Evolutionary conservation across 2,797 vertebrate species (phyloP), one percentile per base, ranked within the genome.

Genomic region (Salarias fasciatus): DNA sequence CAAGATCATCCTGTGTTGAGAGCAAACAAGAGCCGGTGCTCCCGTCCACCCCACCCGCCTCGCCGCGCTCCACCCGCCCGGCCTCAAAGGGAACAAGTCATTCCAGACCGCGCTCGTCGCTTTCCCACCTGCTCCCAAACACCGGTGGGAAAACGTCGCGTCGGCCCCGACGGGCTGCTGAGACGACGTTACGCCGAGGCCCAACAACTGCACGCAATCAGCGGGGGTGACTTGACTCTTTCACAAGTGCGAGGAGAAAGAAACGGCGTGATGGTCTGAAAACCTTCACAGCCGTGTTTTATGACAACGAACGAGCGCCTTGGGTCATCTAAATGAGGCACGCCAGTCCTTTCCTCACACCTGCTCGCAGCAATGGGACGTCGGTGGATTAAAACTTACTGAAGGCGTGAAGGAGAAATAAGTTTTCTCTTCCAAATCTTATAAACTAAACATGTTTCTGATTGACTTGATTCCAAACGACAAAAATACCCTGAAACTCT

Each of bases 1-100:
- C 84, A 82, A 89, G 87, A 91, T 93, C 89, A 88, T 91, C 90
- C 85, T 85, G 65, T 46, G 80, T 80, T 60, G 72, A 84, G 81
- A 87, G 84, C 89, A 93, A 92, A 93, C 85, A 91, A 64, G 66
- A n/a, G n/a, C n/a, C n/a, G n/a, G n/a, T 24, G 18, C 18, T 24
- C 6, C 15, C 79, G 58, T 69, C 64, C 37, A 28, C 44, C 11
- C 9, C 31, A n/a, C 15, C 41, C n/a, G 2, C 33, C 33, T 18
- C 24, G 18, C 18, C 18, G 2, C 33, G 6, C 38, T 11, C 11
- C n/a, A 2, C n/a, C 33, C 35, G 33, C 10, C 7, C 33, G n/a
- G 69, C 62, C 45, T 45, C 53, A 77, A 80, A 66, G 68, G 61
- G 59, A 55, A 75, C n/a, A 56, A 63, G 49, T 51, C 72, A 44